A percentile compares a stretch with the other conserved stretches of the same genome.
These are phyloP conservation scores for Papilio gigon DNA, from an alignment of 2,888 invertebrate species.

Conservation along the genomic window DNA sequence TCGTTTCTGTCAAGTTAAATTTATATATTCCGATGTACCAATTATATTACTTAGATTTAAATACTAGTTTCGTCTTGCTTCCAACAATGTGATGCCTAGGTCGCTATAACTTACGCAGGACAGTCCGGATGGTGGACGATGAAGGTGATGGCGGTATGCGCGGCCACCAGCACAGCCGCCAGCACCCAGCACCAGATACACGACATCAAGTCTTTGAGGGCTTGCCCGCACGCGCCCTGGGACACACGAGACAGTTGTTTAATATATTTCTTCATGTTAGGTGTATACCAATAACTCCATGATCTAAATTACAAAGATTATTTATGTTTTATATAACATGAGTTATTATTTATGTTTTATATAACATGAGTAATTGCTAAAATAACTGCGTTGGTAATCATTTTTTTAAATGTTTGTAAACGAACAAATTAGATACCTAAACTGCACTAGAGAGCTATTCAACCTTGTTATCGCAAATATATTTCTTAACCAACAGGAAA, in stretches of 20 bases:
- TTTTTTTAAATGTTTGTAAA: too few relatives aligned
- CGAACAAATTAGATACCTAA: too few relatives aligned
- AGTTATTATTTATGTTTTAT: too few relatives aligned
- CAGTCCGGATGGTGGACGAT: slow-evolving; percentile 89
- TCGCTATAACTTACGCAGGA: slow-evolving; percentile 85
- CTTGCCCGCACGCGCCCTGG: slow-evolving; percentile 78
- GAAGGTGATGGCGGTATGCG: slow-evolving; percentile 88
- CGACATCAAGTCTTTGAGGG: slow-evolving; percentile 75
- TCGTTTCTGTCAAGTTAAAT: too few relatives aligned
- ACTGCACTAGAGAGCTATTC: background rate
- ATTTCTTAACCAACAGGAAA: slow-evolving; percentile 29
- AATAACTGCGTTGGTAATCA: too few relatives aligned
- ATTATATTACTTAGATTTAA: too few relatives aligned
- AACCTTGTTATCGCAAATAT: slow-evolving; percentile 7
- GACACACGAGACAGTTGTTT: slow-evolving; percentile 25
- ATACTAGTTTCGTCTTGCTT: too few relatives aligned
- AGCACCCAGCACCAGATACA: slow-evolving; percentile 85
- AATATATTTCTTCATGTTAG: background rate
- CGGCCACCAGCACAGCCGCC: slow-evolving; percentile 82
- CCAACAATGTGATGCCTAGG: background rate
- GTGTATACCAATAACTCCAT: background rate
- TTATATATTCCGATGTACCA: too few relatives aligned
- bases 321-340: too few relatives aligned
- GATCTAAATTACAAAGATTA: background rate
- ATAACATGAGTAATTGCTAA: too few relatives aligned